Base-by-base conservation (phyloP, 2,113 vertebrate genomes). In the Notiomystis cincta region DNA sequence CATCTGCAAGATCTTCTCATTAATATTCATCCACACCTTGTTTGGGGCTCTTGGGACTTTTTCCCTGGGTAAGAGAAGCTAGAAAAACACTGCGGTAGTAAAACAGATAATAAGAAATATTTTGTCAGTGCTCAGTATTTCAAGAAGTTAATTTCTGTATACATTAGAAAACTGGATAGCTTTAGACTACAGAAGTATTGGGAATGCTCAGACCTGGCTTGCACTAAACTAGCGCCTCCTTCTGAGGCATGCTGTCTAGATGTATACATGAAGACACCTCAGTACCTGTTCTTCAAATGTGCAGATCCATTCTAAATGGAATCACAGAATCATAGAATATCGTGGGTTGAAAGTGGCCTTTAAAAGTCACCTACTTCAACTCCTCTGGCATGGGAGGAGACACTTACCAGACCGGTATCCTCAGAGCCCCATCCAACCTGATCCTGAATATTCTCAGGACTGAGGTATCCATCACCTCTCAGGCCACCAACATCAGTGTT, bases 41-140 rank as follows among this genome's bases (percentile, higher is more conserved):
- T 20, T 20, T 67, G 8, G 11, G 80, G 11, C 21, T 23, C 31
- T 80, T 70, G 18, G 6, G 15, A 25, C 15, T 20, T 11, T 65
- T 80, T 45, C 7, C 3, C 1, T 35, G 9, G 4, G 11, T 10
- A 75, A 54, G 4, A 62, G 13, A 22, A 78, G 11, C 15, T 53
- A 50, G 15, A 77, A 89, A 62, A 8, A 30, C 30, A 33, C 23
- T 0, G 0, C 0, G 1, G 4, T 19, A 33, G 7, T 38, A 71
- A 87, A 85, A 66, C 5, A 65, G 35, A 18, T 35, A 54, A 70
- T 20, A 35, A 84, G 82, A 84, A 56, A 27, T 12, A 64, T 15
- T 25, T 61, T 90, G 11, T 48, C 1, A 3, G 7, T 56, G 30
- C 10, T 76, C 18, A 61, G 13, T 7, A 45, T 84, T 89, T 82